Evolutionary conservation across 1,140 invertebrate species (phyloP).

Genomic region (Eufriesea mexicana): DNA sequence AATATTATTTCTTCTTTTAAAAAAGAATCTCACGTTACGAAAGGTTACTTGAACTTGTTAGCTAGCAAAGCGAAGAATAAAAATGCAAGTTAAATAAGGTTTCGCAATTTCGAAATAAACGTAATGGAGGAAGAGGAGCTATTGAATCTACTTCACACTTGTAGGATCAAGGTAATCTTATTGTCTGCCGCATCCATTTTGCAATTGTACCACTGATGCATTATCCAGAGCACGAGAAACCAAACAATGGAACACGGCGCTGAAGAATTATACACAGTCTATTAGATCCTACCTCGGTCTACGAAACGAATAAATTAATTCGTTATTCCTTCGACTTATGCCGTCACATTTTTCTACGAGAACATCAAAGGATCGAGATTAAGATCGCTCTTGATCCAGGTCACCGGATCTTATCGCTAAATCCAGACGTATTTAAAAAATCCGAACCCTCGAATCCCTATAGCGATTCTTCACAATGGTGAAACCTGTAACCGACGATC

Average conservation of each 20-base stretch:
- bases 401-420: background rate
- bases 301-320: background rate
- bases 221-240: background rate
- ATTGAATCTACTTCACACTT: too few relatives aligned
- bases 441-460: too few relatives aligned
- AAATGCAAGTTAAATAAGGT: too few relatives aligned
- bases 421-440: too few relatives aligned
- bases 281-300: background rate
- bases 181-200: background rate
- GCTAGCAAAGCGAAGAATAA: too few relatives aligned
- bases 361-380: background rate
- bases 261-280: background rate
- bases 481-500: background rate
- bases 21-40: too few relatives aligned
- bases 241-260: background rate
- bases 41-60: too few relatives aligned
- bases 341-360: background rate
- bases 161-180: background rate
- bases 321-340: background rate
- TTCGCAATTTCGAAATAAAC: too few relatives aligned
- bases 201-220: background rate
- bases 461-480: too few relatives aligned
- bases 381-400: background rate
- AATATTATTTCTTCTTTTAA: too few relatives aligned
- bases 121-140: too few relatives aligned